Evolutionary conservation across 1,140 invertebrate species (phyloP), one percentile per base, ranked within the genome.

Genomic region (Lepidurus apus): DNA sequence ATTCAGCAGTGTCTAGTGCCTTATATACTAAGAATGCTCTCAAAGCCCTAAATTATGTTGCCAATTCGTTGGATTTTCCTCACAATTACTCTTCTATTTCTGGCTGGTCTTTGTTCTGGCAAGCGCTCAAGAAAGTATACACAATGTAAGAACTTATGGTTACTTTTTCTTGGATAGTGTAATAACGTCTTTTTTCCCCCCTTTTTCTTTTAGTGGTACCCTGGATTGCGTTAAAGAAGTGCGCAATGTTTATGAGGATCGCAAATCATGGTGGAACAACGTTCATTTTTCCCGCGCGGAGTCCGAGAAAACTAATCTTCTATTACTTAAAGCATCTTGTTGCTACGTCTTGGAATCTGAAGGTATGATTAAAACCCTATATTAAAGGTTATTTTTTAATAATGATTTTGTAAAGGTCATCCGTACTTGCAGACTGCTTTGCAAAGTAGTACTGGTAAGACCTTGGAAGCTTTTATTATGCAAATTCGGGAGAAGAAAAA

Each of bases 341-440:
- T 65, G 53, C 53, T 21, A 65, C 13, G 53, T 65, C 53, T 65
- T 65, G 53, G 53, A 65, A 65, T 13, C 53, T 65, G 53, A 65
- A 65, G 53, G 53, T 65, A n/a, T 65, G 53, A n/a, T 65, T n/a
- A 17, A 9, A 4, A 47, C 6, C 45, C 21, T 17, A 65, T 65
- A n/a, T n/a, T n/a, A n/a, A n/a, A n/a, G 53, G 21, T 17, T 65
- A 17, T 65, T 65, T 65, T 65, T 65, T 17, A 17, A 0, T 17
- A 47, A 1, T 1, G 10, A 47, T 65, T 21, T 65, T 65, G 17
- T 65, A n/a, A 4, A 65, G 53, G 21, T 65, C 53, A 65, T 65
- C 53, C 53, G 1, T 65, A n/a, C 13, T n/a, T 65, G 6, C 53
- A 17, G 21, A 65, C 53, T 13, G 53, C 53, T 13, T 17, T 65